Base-by-base conservation (phyloP, 2,113 vertebrate genomes). In the Cynocephalus volans region DNA sequence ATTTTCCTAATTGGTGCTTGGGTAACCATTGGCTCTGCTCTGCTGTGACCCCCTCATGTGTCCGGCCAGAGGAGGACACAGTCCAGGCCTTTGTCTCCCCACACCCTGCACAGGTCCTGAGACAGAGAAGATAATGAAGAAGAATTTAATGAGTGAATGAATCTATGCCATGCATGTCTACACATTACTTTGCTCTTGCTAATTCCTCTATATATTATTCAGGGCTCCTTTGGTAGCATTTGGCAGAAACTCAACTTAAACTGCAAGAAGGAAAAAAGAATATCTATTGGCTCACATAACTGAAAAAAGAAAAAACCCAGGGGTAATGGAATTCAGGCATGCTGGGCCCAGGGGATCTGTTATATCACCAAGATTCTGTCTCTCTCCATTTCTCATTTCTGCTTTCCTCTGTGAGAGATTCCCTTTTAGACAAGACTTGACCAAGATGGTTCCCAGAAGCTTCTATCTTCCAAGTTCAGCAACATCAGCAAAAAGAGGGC, bases 181-280 rank as follows among this genome's bases (percentile, higher is more conserved):
- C 64, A 24, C 31, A 19, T 21, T 14, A 15, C 14, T 96, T 90
- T 93, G 67, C 36, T 82, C 67, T 90, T 70, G 73, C 33, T 19
- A n/a, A 75, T 48, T 45, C 4, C 6, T 69, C 24, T 62, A 0
- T 56, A 13, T 69, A 67, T 81, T 11, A 52, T 33, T 69, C 52
- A 81, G 15, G 33, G 26, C 18, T 79, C 26, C 70, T 92, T 83
- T 60, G 31, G 28, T 73, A 81, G 33, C 79, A 96, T 48, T 23
- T 76, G 67, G 65, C 19, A 84, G 79, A 94, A 94, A 92, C 26
- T 17, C 36, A 90, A n/a, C 21, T 65, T 45, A 77, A 88, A 88
- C 1, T 77, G n/a, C 67, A 65, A 70, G 82, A 72, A 88, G 62
- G 70, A 83, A 70, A 77, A 26, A 50, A 36, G 15, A 56, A 18